Percentiles rank a stretch among this genome's conserved stretches.
phyloP scores from a whole-genome alignment of 2,797 vertebrate genomes.

The Gymnoscopelus braueri region DNA sequence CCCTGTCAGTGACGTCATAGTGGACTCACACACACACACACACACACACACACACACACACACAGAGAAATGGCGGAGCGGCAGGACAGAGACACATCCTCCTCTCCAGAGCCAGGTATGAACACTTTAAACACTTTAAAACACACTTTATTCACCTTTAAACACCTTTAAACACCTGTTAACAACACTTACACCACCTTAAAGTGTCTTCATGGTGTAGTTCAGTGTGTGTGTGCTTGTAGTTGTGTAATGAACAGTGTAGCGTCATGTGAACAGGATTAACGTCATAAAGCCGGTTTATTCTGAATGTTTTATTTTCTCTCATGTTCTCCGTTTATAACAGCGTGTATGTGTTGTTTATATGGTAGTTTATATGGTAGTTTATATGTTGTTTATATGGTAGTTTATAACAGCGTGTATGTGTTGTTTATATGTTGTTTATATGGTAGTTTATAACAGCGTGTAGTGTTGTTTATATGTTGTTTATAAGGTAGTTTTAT shows the following conservation, averaged over 20 bases:
- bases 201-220: background rate
- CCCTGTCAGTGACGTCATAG: constrained; percentile 82
- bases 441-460: background rate
- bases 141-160: background rate
- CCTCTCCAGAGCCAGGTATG: constrained; percentile 48
- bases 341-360: too few relatives aligned
- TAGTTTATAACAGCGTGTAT: background rate
- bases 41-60: too few relatives aligned
- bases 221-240: background rate
- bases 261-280: too few relatives aligned
- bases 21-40: too few relatives aligned
- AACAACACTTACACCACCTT: background rate
- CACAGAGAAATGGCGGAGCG: constrained; percentile 84
- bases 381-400: too few relatives aligned
- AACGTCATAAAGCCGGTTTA: too few relatives aligned
- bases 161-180: too few relatives aligned
- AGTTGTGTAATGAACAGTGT: too few relatives aligned
- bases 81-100: constrained; percentile 80
- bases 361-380: too few relatives aligned
- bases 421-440: too few relatives aligned
- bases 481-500: too few relatives aligned
- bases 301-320: background rate
- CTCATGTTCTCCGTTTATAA: background rate
- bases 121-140: background rate
- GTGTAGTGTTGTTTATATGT: too few relatives aligned